Base-by-base conservation (phyloP, 2,113 vertebrate species). In the Plecturocebus donacophilus region DNA sequence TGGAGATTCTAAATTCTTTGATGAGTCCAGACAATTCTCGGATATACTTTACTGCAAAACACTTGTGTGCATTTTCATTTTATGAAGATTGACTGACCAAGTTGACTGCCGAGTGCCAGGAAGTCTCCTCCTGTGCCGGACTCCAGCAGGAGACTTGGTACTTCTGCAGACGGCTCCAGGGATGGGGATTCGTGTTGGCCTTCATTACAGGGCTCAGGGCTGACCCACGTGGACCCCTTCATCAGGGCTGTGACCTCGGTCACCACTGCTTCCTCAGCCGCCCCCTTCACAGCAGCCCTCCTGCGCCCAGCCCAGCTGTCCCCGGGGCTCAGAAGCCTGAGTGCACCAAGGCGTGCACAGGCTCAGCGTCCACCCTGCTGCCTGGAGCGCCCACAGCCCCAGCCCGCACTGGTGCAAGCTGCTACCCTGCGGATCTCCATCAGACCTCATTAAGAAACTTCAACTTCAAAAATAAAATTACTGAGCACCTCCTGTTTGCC, bases 101-200 rank as follows among this genome's bases (percentile, higher is more conserved):
- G 27, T 0, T 0, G 4, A 68, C 47, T 10, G 30, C n/a, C 54
- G n/a, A 47, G 14, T 5, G 5, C 32, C 9, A 0, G 7, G 7
- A 1, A 30, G 11, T 56, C 38, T 17, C 0, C 8, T n/a, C 21
- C 52, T 3, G 8, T 23, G 1, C 23, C 30, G 30, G 61, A 6
- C 27, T 27, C 13, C 0, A 30, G 16, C 8, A 5, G n/a, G 42
- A 35, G 58, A 58, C 49, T 7, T 8, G n/a, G 0, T 1, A 13
- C 14, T 27, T 17, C 4, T 0, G 9, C 9, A 16, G 19, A 2
- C 2, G 1, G 6, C 27, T 32, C 32, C 27, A 20, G 21, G 35
- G 35, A 20, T 0, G 10, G n/a, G 13, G n/a, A 23, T 5, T 54
- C 0, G 0, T 20, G 17, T 4, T 4, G 0, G 0, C 19, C 19